Evolutionary conservation across 2,113 vertebrate genomes (phyloP).

Genomic region (Brachionichthys hirsutus): DNA sequence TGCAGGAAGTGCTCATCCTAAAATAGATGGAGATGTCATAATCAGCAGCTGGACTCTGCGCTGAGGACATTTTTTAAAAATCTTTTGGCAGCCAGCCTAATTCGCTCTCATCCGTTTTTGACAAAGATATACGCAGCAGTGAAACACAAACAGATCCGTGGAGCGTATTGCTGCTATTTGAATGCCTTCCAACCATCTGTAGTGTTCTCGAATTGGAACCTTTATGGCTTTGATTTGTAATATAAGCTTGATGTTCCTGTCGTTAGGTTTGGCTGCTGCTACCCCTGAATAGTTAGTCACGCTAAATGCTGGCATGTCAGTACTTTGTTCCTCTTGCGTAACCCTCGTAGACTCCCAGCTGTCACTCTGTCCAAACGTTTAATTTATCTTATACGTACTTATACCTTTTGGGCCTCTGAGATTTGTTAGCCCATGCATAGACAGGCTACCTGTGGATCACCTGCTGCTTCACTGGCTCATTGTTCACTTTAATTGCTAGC

Average conservation of each 20-base stretch:
- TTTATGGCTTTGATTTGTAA: constrained; percentile 33
- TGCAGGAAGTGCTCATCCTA: not conserved
- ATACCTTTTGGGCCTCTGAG: too few species aligned
- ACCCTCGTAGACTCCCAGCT: too few species aligned
- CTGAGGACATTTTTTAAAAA: constrained; percentile 30
- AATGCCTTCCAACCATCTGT: constrained; percentile 45
- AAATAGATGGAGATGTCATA: constrained; percentile 29
- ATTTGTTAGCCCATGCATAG: too few species aligned
- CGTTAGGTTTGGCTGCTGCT: not conserved
- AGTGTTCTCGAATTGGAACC: constrained; percentile 32
- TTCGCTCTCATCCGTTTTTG: constrained; percentile 19
- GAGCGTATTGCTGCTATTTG: constrained; percentile 15
- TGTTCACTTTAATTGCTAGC: too few species aligned
- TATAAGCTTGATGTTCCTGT: constrained; percentile 1
- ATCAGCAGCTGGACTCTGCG: constrained; percentile 45
- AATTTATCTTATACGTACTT: too few species aligned
- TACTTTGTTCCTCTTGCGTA: too few species aligned
- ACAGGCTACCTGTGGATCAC: too few species aligned
- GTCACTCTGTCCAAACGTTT: too few species aligned
- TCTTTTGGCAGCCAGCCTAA: constrained; percentile 36
- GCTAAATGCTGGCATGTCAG: too few species aligned
- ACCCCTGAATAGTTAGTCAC: too few species aligned
- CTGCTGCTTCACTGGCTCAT: too few species aligned
- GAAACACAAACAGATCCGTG: constrained; percentile 11
- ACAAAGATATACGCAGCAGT: constrained; percentile 21